These are phyloP conservation scores for Mormyrus iriodes DNA, from an alignment of 2,113 vertebrate species.

Conservation along the genomic window DNA sequence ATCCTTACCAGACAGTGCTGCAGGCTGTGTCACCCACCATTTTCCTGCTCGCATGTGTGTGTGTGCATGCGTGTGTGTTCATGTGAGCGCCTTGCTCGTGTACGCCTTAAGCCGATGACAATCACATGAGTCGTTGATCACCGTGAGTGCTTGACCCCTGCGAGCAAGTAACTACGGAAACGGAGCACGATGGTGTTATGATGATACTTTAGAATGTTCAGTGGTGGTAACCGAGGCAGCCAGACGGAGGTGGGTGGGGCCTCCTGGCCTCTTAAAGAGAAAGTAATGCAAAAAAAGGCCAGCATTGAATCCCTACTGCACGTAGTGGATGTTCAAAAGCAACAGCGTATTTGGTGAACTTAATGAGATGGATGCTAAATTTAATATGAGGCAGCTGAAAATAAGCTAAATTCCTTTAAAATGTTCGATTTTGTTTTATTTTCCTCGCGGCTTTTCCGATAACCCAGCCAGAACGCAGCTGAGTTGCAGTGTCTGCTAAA, in stretches of 20 bases:
- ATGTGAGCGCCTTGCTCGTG: not conserved
- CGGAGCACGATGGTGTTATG: slow-evolving; percentile 74
- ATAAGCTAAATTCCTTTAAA: not conserved
- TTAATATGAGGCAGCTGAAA: slow-evolving; percentile 2
- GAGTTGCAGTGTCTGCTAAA: not conserved
- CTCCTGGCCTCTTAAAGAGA: slow-evolving; percentile 50
- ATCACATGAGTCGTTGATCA: slow-evolving; percentile 80
- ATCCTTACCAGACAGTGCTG: slow-evolving; percentile 80
- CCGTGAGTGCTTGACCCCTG: slow-evolving; percentile 67
- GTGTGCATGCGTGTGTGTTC: slow-evolving; percentile 20
- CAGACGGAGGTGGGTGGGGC: slow-evolving; percentile 53
- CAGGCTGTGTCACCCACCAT: slow-evolving; percentile 51
- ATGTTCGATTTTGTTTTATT: slow-evolving; percentile 9
- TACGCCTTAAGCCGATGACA: slow-evolving; percentile 71
- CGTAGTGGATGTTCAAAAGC: not conserved
- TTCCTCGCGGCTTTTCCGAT: not conserved
- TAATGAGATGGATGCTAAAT: not conserved
- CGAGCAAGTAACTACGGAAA: slow-evolving; percentile 76
- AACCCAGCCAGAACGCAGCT: not conserved
- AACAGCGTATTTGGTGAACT: not conserved
- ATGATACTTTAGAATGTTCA: slow-evolving; percentile 74
- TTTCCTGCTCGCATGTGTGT: slow-evolving; percentile 15
- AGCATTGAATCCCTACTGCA: not conserved
- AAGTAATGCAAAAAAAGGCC: slow-evolving; percentile 22
- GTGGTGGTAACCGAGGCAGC: slow-evolving; percentile 62